phyloP scores from a whole-genome alignment of 2,888 invertebrate species.

The Abscondita cerata region DNA sequence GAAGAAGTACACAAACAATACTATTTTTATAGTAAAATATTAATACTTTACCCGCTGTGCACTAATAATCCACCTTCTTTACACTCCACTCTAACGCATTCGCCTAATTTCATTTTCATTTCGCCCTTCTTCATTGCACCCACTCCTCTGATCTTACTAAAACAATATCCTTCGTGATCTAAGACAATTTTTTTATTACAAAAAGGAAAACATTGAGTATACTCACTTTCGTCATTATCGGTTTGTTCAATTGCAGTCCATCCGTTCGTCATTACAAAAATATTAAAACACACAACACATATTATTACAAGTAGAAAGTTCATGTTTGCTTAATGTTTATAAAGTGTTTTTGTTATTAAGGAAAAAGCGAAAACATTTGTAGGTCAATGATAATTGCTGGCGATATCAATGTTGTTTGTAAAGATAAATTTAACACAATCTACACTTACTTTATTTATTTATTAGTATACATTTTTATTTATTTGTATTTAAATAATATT shows the following conservation, averaged over 20 bases:
- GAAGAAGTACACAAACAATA: not conserved
- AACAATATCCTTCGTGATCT: slow-evolving; percentile 25
- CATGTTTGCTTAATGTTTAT: too few species aligned
- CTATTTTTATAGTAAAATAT: not conserved
- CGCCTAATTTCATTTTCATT: slow-evolving; percentile 10
- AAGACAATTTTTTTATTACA: slow-evolving; percentile 1
- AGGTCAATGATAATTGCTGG: not conserved
- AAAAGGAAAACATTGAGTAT: not conserved
- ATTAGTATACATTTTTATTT: too few species aligned
- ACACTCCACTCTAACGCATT: slow-evolving; percentile 19
- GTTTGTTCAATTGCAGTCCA: slow-evolving; percentile 21
- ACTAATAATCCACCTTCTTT: slow-evolving; percentile 9
- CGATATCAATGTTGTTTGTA: not conserved
- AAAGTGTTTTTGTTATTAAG: not conserved
- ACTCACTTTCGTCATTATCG: slow-evolving; percentile 11
- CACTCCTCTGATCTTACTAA: slow-evolving; percentile 13
- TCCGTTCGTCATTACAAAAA: not conserved
- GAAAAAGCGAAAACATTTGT: not conserved
- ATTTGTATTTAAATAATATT: too few species aligned
- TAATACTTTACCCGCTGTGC: slow-evolving; percentile 10
- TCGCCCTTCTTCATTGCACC: slow-evolving; percentile 22
- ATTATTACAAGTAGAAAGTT: too few species aligned
- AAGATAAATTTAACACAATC: not conserved
- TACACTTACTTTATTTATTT: too few species aligned
- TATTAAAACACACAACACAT: not conserved